A percentile compares a stretch with the other conserved stretches of the same genome.
These are phyloP conservation scores for Emydoidea blandingii DNA, from an alignment of 2,797 vertebrate genomes.

Conservation along the genomic window DNA sequence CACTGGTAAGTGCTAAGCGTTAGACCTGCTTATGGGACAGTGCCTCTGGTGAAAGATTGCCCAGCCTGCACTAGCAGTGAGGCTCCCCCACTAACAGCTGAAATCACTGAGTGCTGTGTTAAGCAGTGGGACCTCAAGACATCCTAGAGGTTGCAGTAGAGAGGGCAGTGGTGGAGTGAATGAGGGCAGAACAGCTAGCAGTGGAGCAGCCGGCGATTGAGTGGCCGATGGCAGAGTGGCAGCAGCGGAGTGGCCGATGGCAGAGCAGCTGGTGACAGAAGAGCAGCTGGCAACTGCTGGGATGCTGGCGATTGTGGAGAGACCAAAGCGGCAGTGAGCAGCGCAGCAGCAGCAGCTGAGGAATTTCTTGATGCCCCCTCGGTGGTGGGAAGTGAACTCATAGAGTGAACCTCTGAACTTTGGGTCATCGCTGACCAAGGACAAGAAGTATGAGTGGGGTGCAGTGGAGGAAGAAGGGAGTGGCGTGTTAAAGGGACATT, in stretches of 20 bases:
- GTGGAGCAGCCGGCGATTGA: no score
- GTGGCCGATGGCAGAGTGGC: no score
- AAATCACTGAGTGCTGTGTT: not conserved
- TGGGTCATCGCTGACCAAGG: no score
- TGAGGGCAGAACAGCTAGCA: not conserved
- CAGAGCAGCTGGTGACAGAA: not conserved
- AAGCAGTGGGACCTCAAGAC: not conserved
- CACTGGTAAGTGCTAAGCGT: not conserved
- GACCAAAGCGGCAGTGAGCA: fast-evolving
- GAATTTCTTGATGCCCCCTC: not conserved
- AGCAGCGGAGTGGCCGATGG: no score
- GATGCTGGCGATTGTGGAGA: not conserved
- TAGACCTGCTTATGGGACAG: not conserved
- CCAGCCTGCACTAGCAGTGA: not conserved
- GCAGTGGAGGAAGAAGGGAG: not conserved
- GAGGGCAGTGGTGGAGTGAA: not conserved
- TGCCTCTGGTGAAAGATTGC: not conserved
- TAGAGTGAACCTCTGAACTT: no score
- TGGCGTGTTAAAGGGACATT: not conserved
- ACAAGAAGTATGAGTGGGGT: not conserved
- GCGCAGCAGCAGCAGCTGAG: not conserved
- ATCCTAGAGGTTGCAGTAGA: not conserved
- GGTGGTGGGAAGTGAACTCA: no score
- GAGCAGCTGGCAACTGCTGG: not conserved
- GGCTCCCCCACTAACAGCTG: no score